Evolutionary conservation across 2,113 vertebrate genomes (phyloP).

Genomic region (Nicator chloris): DNA sequence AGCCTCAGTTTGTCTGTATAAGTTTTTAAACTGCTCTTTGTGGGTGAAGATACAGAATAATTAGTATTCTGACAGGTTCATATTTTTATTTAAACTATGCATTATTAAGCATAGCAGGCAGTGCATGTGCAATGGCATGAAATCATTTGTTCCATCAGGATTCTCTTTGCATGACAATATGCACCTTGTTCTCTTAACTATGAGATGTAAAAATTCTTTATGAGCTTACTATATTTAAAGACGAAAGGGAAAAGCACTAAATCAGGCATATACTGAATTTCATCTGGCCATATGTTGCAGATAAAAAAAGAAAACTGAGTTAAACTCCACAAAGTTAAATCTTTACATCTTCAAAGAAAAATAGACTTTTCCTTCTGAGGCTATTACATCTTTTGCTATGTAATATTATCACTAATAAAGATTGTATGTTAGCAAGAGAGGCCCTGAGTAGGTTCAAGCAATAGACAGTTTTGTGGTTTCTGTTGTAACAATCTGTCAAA

Average conservation of each 20-base stretch:
- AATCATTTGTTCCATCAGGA: background rate
- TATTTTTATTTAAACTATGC: background rate
- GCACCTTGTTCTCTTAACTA: background rate
- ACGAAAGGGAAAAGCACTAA: background rate
- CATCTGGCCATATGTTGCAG: background rate
- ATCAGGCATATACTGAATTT: background rate
- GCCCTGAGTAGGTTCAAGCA: background rate
- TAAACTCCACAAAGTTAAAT: background rate
- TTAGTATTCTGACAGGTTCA: background rate
- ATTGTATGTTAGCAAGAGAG: background rate
- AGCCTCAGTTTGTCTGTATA: background rate
- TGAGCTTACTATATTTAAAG: background rate
- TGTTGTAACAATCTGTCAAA: constrained; percentile 13
- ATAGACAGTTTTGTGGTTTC: background rate
- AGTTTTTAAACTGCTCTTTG: background rate
- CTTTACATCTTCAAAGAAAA: constrained; percentile 21
- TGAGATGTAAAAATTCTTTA: background rate
- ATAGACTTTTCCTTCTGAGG: background rate
- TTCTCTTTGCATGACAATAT: background rate
- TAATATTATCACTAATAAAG: constrained; percentile 27
- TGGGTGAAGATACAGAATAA: background rate
- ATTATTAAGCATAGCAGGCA: background rate
- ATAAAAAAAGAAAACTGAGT: background rate
- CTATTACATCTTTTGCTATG: background rate
- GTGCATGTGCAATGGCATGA: background rate